Evolutionary conservation across 2,888 invertebrate species (phyloP), one percentile per base, ranked within the genome.

Genomic region (Ectobius pallidus): DNA sequence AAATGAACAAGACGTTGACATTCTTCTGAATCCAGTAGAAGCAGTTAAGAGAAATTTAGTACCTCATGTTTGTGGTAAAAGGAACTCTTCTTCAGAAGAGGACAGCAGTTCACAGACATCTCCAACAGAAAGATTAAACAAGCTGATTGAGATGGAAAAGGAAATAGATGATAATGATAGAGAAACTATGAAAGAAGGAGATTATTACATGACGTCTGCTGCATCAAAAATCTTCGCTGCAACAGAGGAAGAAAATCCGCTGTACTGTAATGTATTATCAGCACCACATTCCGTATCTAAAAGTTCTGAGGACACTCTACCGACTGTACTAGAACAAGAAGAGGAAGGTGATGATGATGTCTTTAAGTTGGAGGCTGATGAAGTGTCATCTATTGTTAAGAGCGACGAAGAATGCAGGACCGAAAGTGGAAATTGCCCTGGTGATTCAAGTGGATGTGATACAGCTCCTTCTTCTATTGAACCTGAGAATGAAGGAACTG

Each of bases 11-110:
- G 44, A 70, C 62, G 16, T 39, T 30, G 71, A 65, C 34, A 70
- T 49, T 39, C 65, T 91, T 49, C 85, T 86, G 76, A 90, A 92
- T 83, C 92, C 92, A 0, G 92, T 92, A 9, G 91, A 92, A 86
- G 92, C 92, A 18, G 90, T 92, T 3, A 87, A 87, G 79, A 85
- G 90, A 77, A 92, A 92, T 82, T 84, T 92, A 76, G 89, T 92
- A 79, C 92, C 92, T 58, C 92, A 92, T 80, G 90, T 92, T 69
- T 92, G 92, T 82, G 92, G 92, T 32, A 89, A 89, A 81, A 80
- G 83, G 77, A 84, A 85, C 75, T 34, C 67, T n/a, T 65, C 62
- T 39, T 46, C 42, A n/a, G 74, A 42, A 34, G 68, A 11, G 49
- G 71, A 32, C 39, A n/a, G n/a, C n/a, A 32, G 32, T 58, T 11